Conservation (phyloP, 2,888 invertebrate species). For the Drosophila cognata region DNA sequence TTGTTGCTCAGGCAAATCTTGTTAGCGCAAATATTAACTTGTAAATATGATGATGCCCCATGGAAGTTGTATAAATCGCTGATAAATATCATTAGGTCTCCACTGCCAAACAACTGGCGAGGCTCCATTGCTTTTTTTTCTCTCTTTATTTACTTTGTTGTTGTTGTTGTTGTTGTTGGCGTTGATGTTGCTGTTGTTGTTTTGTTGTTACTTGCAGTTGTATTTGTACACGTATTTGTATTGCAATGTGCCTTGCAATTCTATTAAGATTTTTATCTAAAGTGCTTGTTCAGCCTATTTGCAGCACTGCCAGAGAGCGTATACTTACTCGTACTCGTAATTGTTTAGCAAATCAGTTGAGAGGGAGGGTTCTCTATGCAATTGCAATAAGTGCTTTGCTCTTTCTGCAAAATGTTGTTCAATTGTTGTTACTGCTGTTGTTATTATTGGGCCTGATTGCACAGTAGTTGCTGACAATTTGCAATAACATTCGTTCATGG, state of each 20-base stretch:
- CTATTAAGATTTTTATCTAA: slow-evolving; percentile 82
- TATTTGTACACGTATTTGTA: slow-evolving; percentile 50
- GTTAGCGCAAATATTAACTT: slow-evolving; percentile 84
- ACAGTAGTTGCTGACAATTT: slow-evolving; percentile 80
- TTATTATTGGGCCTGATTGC: slow-evolving; percentile 63
- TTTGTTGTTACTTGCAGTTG: slow-evolving; percentile 32
- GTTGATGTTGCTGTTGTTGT: slow-evolving; percentile 16
- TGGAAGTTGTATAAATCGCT: slow-evolving; percentile 81
- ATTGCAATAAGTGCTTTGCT: slow-evolving; percentile 42
- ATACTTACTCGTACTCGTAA: slow-evolving; percentile 57
- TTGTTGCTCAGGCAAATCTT: slow-evolving; percentile 67
- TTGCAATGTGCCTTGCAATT: slow-evolving; percentile 79
- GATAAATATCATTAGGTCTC: slow-evolving; percentile 80
- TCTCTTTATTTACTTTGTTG: slow-evolving; percentile 1
- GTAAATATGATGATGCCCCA: slow-evolving; percentile 84
- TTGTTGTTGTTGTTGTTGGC: neutral
- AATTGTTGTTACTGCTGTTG: slow-evolving; percentile 27
- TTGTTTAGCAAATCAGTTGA: slow-evolving; percentile 80
- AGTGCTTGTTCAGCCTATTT: slow-evolving; percentile 79
- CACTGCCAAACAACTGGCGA: slow-evolving; percentile 24
- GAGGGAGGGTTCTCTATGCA: slow-evolving; percentile 39
- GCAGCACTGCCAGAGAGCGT: slow-evolving; percentile 56
- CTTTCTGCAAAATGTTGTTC: slow-evolving; percentile 19
- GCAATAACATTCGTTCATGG: slow-evolving; percentile 48
- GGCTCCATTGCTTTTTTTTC: slow-evolving; percentile 34